phyloP scores from a whole-genome alignment of 1,140 invertebrate genomes.

The Dinothrombium tinctorium region DNA sequence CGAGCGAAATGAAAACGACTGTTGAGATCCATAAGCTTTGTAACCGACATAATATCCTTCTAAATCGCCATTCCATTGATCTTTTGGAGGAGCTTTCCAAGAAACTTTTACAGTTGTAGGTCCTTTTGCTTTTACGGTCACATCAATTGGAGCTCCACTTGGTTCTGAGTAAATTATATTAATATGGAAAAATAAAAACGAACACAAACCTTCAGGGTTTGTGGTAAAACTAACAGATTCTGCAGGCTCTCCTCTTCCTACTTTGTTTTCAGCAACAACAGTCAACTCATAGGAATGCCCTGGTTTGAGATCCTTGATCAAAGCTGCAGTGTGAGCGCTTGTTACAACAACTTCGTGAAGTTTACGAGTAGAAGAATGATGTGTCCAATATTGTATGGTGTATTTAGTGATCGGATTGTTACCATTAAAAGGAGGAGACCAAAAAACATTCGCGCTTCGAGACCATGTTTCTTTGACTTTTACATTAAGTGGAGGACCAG shows the following conservation, averaged over 20 bases:
- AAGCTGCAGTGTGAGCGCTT: slow-evolving; percentile 15
- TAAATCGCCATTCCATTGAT: slow-evolving; percentile 80
- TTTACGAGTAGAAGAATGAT: slow-evolving; percentile 8
- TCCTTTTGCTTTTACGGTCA: slow-evolving; percentile 68
- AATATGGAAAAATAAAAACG: too few relatives aligned
- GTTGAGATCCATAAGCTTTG: slow-evolving; percentile 28
- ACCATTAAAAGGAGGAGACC: slow-evolving; percentile 78
- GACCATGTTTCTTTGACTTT: slow-evolving; percentile 80
- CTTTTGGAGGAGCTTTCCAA: slow-evolving; percentile 69
- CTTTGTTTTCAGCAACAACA: slow-evolving; percentile 23
- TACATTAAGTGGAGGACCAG: slow-evolving; percentile 67
- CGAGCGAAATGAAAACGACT: slow-evolving; percentile 25
- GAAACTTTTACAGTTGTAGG: slow-evolving; percentile 71
- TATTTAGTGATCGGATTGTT: slow-evolving; percentile 76
- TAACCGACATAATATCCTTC: slow-evolving; percentile 59
- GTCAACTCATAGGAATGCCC: slow-evolving; percentile 22
- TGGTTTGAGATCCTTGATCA: slow-evolving; percentile 21
- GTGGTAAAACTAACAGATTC: slow-evolving; percentile 53
- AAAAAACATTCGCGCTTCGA: slow-evolving; percentile 62
- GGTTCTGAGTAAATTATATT: too few relatives aligned
- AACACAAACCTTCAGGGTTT: slow-evolving; percentile 59
- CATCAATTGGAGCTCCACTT: slow-evolving; percentile 25
- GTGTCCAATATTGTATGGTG: slow-evolving; percentile 58
- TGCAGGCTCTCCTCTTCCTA: slow-evolving; percentile 50
- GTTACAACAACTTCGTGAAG: slow-evolving; percentile 15